Evolutionary conservation across 1,140 invertebrate species (phyloP).

Genomic region (Zelostemma sp.): DNA sequence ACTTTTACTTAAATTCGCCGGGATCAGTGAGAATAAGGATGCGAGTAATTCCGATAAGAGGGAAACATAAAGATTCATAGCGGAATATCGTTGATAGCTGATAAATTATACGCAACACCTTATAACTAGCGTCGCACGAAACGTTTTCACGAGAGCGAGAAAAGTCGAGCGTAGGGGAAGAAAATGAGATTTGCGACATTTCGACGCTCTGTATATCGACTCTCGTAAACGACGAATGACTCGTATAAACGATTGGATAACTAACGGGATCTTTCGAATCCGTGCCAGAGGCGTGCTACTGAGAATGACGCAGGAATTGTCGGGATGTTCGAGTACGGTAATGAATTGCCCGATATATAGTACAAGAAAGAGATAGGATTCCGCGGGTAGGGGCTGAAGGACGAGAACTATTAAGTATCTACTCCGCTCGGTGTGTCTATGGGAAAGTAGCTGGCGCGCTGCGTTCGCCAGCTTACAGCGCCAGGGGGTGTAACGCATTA

Average conservation of each 20-base stretch:
- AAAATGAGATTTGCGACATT: slow-evolving; percentile 33
- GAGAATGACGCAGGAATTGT: slow-evolving; percentile 18
- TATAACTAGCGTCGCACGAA: neutral
- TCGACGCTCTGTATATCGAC: slow-evolving; percentile 20
- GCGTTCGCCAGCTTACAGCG: neutral
- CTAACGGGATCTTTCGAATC: slow-evolving; percentile 29
- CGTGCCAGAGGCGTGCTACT: slow-evolving; percentile 25
- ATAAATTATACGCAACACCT: too few relatives aligned
- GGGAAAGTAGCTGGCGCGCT: slow-evolving; percentile 1
- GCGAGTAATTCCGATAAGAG: too few relatives aligned
- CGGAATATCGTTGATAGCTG: neutral
- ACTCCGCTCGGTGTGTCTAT: slow-evolving; percentile 13
- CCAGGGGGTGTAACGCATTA: slow-evolving; percentile 28
- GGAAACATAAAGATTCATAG: too few relatives aligned
- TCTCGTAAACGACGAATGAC: slow-evolving; percentile 35
- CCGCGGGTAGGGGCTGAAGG: neutral
- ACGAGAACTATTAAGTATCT: slow-evolving; percentile 28
- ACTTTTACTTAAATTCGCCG: too few relatives aligned
- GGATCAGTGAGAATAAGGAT: too few relatives aligned
- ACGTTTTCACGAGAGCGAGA: slow-evolving; percentile 3
- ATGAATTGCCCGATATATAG: slow-evolving; percentile 31
- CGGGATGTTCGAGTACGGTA: slow-evolving; percentile 18
- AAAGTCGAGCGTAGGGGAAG: slow-evolving; percentile 11
- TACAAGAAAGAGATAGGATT: slow-evolving; percentile 11
- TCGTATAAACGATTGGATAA: slow-evolving; percentile 30